Conservation (phyloP, 2,113 vertebrate genomes). For the Hydrolagus affinis region DNA sequence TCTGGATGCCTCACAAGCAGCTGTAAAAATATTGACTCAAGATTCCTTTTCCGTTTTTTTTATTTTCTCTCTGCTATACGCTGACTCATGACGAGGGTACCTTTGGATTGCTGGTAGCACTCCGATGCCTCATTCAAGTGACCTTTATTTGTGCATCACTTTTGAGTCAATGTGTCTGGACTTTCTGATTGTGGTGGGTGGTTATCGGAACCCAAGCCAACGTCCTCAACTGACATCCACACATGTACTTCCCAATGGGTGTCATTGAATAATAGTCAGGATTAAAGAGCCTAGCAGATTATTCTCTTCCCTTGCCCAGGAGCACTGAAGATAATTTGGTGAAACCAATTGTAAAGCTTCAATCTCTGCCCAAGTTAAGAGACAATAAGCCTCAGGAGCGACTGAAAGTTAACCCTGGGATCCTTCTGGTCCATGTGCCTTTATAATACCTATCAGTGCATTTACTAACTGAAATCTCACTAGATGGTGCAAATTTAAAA, state of each 20-base stretch:
- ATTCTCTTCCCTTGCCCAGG: no score
- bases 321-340: no score
- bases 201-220: no score
- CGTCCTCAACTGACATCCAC: background rate
- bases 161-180: background rate
- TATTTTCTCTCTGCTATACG: background rate
- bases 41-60: slow-evolving; percentile 13
- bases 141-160: background rate
- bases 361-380: no score
- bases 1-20: background rate
- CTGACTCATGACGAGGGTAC: background rate
- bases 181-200: no score
- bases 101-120: background rate
- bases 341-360: no score
- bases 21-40: slow-evolving; percentile 27
- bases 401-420: no score
- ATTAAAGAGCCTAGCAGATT: background rate
- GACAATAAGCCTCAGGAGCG: no score
- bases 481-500: no score
- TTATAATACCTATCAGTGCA: no score
- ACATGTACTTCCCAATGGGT: background rate
- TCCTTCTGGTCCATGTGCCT: no score
- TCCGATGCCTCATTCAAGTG: background rate
- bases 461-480: no score
- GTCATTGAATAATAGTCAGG: background rate